phyloP scores from a whole-genome alignment of 2,113 vertebrate species.

The Pachypanchax playfairii region DNA sequence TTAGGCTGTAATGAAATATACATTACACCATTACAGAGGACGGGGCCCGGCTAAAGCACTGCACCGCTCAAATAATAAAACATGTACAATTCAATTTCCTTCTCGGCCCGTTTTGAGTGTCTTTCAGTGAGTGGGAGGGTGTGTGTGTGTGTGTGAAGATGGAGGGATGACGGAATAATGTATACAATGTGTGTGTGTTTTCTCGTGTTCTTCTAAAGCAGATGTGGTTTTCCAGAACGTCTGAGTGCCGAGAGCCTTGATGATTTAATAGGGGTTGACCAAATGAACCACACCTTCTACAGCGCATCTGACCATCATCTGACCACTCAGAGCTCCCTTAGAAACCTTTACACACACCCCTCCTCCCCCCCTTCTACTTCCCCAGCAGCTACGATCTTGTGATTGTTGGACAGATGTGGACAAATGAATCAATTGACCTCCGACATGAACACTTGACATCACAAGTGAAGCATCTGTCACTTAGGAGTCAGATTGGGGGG shows the following conservation, averaged over 20 bases:
- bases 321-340: slow-evolving; percentile 48
- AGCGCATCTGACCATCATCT: slow-evolving; percentile 46
- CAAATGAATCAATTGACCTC: slow-evolving; percentile 76
- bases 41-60: slow-evolving; percentile 75
- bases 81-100: slow-evolving; percentile 86
- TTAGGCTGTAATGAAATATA: slow-evolving; percentile 89
- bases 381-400: slow-evolving; percentile 17
- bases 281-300: slow-evolving; percentile 74
- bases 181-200: slow-evolving; percentile 34
- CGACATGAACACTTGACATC: slow-evolving; percentile 60
- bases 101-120: slow-evolving; percentile 71
- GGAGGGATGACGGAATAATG: slow-evolving; percentile 49
- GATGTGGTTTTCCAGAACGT: slow-evolving; percentile 74
- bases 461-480: slow-evolving; percentile 70
- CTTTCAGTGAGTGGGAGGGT: slow-evolving; percentile 49
- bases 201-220: slow-evolving; percentile 43
- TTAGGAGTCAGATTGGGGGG: background rate
- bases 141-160: slow-evolving; percentile 32
- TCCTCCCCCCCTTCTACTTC: background rate
- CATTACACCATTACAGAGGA: slow-evolving; percentile 83
- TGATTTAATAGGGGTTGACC: slow-evolving; percentile 78
- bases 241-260: slow-evolving; percentile 69
- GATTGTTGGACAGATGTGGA: slow-evolving; percentile 58
- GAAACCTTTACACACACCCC: slow-evolving; percentile 20
- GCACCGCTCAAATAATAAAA: slow-evolving; percentile 82